Conservation (phyloP, 1,140 invertebrate species). For the Euura lappo region DNA sequence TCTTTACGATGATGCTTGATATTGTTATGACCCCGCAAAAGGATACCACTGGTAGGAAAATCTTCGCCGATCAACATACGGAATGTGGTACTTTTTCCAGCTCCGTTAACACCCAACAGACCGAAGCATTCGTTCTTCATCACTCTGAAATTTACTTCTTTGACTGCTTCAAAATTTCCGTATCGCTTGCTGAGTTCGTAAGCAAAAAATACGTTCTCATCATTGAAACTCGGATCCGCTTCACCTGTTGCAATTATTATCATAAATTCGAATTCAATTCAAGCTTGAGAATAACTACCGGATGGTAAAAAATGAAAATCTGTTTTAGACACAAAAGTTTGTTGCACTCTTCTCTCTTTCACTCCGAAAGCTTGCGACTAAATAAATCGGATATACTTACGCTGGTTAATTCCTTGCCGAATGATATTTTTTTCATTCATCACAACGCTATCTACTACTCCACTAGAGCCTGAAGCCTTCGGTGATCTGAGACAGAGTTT, state of each 20-base stretch:
- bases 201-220: conserved; percentile 35
- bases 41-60: conserved; percentile 65
- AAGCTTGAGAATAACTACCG: no score
- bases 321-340: neutral
- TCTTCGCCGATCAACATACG: conserved; percentile 85
- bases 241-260: no score
- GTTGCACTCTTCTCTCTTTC: neutral
- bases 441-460: conserved; percentile 58
- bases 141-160: conserved; percentile 69
- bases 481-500: neutral
- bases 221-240: no score
- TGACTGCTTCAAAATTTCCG: conserved; percentile 71
- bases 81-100: conserved; percentile 81
- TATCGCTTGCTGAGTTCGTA: conserved; percentile 70
- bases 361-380: no score
- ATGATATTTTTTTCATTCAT: conserved; percentile 52
- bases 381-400: conserved; percentile 20
- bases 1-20: conserved; percentile 57
- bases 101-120: conserved; percentile 82
- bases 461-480: conserved; percentile 14
- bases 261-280: neutral
- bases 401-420: conserved; percentile 26
- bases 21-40: conserved; percentile 49
- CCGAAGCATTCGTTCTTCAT: conserved; percentile 79
- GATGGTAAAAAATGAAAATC: neutral